These are phyloP conservation scores for Drosophila melanosoma DNA, from an alignment of 2,888 invertebrate species.

Conservation along the genomic window DNA sequence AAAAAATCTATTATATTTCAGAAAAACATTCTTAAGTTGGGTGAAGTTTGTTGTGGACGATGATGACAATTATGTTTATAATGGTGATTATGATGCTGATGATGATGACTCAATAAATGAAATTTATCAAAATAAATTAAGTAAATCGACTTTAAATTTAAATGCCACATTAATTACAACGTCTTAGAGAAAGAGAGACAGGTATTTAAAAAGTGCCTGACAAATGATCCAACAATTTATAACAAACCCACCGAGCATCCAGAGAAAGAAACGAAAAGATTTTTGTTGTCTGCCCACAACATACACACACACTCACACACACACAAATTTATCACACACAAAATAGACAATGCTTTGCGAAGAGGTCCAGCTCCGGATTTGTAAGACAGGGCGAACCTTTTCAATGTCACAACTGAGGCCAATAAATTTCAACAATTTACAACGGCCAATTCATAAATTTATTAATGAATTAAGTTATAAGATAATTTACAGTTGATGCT, in stretches of 20 bases:
- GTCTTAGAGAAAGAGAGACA: slow-evolving; percentile 34
- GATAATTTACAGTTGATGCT: slow-evolving; percentile 80
- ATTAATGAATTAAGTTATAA: slow-evolving; percentile 85
- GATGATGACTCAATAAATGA: slow-evolving; percentile 70
- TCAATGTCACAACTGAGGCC: slow-evolving; percentile 57
- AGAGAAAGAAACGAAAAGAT: slow-evolving; percentile 24
- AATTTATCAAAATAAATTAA: slow-evolving; percentile 73
- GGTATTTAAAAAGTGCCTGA: slow-evolving; percentile 61
- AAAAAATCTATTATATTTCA: slow-evolving; percentile 32
- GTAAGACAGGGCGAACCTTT: slow-evolving; percentile 31
- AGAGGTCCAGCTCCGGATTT: slow-evolving; percentile 6
- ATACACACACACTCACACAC: slow-evolving; percentile 22
- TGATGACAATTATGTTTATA: slow-evolving; percentile 42
- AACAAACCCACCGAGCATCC: slow-evolving; percentile 37
- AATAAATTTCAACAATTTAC: slow-evolving; percentile 83
- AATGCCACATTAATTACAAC: slow-evolving; percentile 70
- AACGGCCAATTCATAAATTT: slow-evolving; percentile 83
- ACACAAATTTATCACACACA: slow-evolving; percentile 53
- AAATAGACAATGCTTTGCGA: slow-evolving; percentile 52
- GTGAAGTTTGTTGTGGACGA: slow-evolving; percentile 7
- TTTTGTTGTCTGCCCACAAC: slow-evolving; percentile 49
- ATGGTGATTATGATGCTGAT: slow-evolving; percentile 35
- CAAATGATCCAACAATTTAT: slow-evolving; percentile 58
- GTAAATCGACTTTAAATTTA: slow-evolving; percentile 65
- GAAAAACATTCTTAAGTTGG: slow-evolving; percentile 15